A percentile compares a stretch with the other conserved stretches of the same genome.
Conservation (phyloP, 2,888 invertebrate species). For the Dilophus febrilis region DNA sequence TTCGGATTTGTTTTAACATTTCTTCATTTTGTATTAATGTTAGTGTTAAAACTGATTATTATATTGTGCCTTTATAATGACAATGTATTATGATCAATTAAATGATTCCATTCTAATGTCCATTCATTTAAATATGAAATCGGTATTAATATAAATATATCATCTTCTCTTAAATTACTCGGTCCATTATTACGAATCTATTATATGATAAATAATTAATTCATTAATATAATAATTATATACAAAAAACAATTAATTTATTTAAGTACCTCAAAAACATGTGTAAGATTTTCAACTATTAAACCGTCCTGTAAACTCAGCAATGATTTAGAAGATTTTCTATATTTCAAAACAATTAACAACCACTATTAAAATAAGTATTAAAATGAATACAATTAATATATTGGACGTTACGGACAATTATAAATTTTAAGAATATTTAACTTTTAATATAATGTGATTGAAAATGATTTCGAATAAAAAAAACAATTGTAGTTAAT, state of each 20-base stretch:
- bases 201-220: not conserved
- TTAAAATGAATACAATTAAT: too few relatives aligned
- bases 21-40: slow-evolving; percentile 24
- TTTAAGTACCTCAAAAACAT: slow-evolving; percentile 23
- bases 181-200: slow-evolving; percentile 27
- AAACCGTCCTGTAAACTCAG: slow-evolving; percentile 24
- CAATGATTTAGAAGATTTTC: slow-evolving; percentile 20
- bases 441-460: too few relatives aligned
- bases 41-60: slow-evolving; percentile 20
- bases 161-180: slow-evolving; percentile 23
- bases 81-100: slow-evolving; percentile 24
- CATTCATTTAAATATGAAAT: slow-evolving; percentile 22
- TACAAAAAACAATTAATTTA: too few relatives aligned
- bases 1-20: slow-evolving; percentile 19
- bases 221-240: too few relatives aligned
- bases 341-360: too few relatives aligned
- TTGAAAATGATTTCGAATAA: too few relatives aligned
- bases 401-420: too few relatives aligned
- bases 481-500: too few relatives aligned
- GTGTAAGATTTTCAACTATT: slow-evolving; percentile 20
- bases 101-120: slow-evolving; percentile 18
- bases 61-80: slow-evolving; percentile 22
- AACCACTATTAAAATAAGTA: too few relatives aligned
- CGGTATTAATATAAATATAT: slow-evolving; percentile 23
- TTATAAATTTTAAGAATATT: too few relatives aligned